Evolutionary conservation across 2,797 vertebrate species (phyloP).

Genomic region (Otolemur crassicaudatus): DNA sequence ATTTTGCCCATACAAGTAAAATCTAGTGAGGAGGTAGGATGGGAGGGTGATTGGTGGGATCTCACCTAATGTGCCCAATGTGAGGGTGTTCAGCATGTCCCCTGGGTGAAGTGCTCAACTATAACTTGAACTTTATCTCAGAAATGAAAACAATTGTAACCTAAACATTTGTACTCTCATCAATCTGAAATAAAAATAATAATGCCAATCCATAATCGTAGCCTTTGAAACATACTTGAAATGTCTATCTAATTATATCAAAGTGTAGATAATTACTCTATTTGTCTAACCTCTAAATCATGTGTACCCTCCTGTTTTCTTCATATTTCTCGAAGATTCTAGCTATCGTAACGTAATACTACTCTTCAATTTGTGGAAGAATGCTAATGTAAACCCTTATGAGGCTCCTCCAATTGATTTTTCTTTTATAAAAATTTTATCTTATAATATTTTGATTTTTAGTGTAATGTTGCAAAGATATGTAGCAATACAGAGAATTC

Average conservation of each 20-base stretch:
- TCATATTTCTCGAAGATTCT: background rate
- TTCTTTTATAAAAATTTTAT: background rate
- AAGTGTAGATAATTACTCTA: background rate
- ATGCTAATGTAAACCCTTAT: background rate
- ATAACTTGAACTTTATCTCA: too few species aligned
- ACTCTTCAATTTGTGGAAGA: background rate
- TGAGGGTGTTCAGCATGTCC: too few species aligned
- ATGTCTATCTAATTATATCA: background rate
- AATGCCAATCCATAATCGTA: background rate
- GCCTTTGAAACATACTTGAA: background rate
- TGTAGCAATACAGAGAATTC: background rate
- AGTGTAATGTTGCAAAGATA: background rate
- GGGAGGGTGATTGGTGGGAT: too few species aligned
- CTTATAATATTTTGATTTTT: constrained; percentile 2
- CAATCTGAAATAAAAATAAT: background rate
- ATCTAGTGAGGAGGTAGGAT: too few species aligned
- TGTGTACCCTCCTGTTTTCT: background rate
- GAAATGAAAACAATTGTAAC: too few species aligned
- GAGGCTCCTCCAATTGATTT: background rate
- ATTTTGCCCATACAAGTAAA: too few species aligned
- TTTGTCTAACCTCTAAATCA: background rate
- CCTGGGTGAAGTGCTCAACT: too few species aligned
- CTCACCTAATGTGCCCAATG: too few species aligned
- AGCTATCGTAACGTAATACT: background rate
- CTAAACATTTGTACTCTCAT: too few species aligned